Evolutionary conservation across 1,140 invertebrate species (phyloP).

Genomic region (Atta texana): DNA sequence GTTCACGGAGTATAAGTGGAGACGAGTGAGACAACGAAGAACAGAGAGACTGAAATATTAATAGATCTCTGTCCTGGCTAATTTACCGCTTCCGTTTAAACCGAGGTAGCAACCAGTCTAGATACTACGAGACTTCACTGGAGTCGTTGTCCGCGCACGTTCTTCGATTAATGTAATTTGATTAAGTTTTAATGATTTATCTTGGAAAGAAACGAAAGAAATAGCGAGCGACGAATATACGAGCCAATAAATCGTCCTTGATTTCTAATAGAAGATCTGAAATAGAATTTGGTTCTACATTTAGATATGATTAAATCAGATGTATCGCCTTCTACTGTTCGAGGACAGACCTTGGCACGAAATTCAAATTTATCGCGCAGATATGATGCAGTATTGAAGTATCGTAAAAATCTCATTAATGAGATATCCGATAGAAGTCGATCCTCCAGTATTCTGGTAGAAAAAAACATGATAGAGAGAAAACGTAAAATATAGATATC

Average conservation of each 20-base stretch:
- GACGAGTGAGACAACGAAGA: constrained; percentile 25
- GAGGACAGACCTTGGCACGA: constrained; percentile 31
- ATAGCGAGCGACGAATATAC: neutral
- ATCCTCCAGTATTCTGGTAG: neutral
- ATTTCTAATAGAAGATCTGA: neutral
- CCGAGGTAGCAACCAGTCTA: constrained; percentile 33
- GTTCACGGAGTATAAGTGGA: constrained; percentile 38
- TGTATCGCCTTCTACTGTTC: constrained; percentile 13
- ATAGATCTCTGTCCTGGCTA: constrained; percentile 75
- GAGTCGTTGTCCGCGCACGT: constrained; percentile 14
- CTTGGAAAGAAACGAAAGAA: constrained; percentile 9
- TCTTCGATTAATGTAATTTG: constrained; percentile 20
- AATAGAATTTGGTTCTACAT: constrained; percentile 36
- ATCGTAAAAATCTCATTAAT: neutral
- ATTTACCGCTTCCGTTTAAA: constrained; percentile 74
- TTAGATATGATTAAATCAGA: constrained; percentile 38
- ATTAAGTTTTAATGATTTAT: constrained; percentile 8
- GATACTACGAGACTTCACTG: neutral
- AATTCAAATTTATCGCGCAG: constrained; percentile 20
- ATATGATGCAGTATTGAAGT: neutral
- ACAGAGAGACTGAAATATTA: constrained; percentile 66
- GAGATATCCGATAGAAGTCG: neutral
- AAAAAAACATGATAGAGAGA: neutral
- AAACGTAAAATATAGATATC: neutral
- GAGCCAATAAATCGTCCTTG: constrained; percentile 13